Evolutionary conservation across 2,797 vertebrate species (phyloP), one percentile per base, ranked within the genome.

Genomic region (Neostethus bicornis): DNA sequence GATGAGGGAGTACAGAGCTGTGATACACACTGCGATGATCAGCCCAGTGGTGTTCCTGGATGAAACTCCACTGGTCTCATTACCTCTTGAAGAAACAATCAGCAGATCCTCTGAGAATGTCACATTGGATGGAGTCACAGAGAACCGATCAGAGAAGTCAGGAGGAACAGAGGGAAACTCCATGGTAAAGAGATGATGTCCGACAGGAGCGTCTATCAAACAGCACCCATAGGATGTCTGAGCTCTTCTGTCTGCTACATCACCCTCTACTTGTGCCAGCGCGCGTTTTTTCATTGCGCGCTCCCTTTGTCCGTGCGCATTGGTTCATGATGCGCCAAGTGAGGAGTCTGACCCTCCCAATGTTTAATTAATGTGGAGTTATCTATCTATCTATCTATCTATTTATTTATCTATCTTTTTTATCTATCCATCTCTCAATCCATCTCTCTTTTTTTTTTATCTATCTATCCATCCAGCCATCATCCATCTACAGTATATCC

Each of bases 1-100:
- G 81, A 98, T 94, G 13, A 93, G 92, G 0, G 95, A 95, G 87
- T 98, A 98, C 4, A 97, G 93, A 4, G 93, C 93, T 2, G 96
- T 97, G 87, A 98, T 96, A 54, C 92, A 93, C 16, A 96, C 83
- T 2, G 94, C 94, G 66, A 96, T 92, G 61, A 94, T 78, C 23
- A 88, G 55, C 14, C 77, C 70, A 0, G 91, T 77, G 0, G 89
- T 65, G 64, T 89, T 89, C 61, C 83, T 92, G 44, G 54, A 64
- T 2, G 75, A 63, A n/a, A 56, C 61, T 3, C 25, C 51, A 41
- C 47, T 76, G 39, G 91, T 92, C 29, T 80, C 89, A 64, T 91
- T 92, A 1, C 50, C 58, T 25, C 77, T 85, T 7, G 87, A 48
- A 43, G 84, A 44, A 48, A 72, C 39, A 5, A 68, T 67, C 55